These are phyloP conservation scores for Alaudala cheleensis DNA, from an alignment of 2,113 vertebrate genomes.

Conservation along the genomic window DNA sequence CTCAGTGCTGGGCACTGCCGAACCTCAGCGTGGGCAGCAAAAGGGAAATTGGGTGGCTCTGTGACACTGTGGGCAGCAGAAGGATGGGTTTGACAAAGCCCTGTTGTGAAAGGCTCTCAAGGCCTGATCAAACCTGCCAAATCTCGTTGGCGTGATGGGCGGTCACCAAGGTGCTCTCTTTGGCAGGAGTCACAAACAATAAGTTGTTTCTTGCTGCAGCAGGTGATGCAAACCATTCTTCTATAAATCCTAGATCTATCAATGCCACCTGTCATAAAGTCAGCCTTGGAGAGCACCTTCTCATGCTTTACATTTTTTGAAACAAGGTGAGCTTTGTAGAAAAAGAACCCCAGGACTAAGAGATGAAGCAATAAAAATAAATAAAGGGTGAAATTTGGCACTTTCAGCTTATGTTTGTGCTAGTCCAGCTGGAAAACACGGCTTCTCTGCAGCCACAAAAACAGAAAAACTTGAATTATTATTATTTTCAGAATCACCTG, in stretches of 20 bases:
- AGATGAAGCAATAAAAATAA: neutral
- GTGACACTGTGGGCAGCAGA: slow-evolving; percentile 41
- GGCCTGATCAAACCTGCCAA: slow-evolving; percentile 80
- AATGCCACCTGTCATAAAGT: slow-evolving; percentile 54
- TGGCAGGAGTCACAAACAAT: slow-evolving; percentile 79
- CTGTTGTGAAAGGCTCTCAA: slow-evolving; percentile 75
- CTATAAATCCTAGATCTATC: slow-evolving; percentile 3
- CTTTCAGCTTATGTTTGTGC: slow-evolving; percentile 13
- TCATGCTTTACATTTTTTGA: neutral
- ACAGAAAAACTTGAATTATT: slow-evolving; percentile 14
- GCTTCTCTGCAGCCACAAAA: neutral
- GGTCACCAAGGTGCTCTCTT: slow-evolving; percentile 80
- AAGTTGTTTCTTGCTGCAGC: slow-evolving; percentile 74
- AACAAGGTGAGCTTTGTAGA: neutral
- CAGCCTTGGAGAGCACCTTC: slow-evolving; percentile 25
- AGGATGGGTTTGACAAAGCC: slow-evolving; percentile 65
- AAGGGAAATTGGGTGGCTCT: neutral
- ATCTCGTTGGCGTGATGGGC: slow-evolving; percentile 78
- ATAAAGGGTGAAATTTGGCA: slow-evolving; percentile 10
- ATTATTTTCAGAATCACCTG: neutral
- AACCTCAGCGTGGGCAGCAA: slow-evolving; percentile 18
- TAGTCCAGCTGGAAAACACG: slow-evolving; percentile 7
- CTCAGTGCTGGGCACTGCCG: slow-evolving; percentile 63
- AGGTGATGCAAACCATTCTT: slow-evolving; percentile 68
- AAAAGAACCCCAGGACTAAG: neutral